Evolutionary conservation across 2,888 invertebrate species (phyloP).

Genomic region (Calameuta idolon): DNA sequence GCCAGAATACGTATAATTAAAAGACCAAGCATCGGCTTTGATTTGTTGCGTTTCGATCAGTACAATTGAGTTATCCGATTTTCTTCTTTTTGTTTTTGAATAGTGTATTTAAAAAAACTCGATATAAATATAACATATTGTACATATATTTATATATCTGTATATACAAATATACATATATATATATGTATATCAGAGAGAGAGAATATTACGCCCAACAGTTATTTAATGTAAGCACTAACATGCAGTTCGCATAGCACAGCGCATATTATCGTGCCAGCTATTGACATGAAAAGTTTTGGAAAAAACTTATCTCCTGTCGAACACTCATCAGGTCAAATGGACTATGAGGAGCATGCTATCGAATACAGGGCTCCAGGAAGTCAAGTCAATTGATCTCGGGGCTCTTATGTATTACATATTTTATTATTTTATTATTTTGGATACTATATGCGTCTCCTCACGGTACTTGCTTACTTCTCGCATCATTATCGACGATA

Average conservation of each 20-base stretch:
- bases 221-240: conserved; percentile 47
- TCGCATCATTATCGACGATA: not conserved
- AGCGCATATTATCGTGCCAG: conserved; percentile 56
- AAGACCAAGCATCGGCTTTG: too few species aligned
- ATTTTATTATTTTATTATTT: not conserved
- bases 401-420: conserved; percentile 56
- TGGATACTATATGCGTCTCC: not conserved
- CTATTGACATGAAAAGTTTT: conserved; percentile 53
- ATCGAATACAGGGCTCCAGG: conserved; percentile 58
- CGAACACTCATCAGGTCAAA: conserved; percentile 44
- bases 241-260: conserved; percentile 59
- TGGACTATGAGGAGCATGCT: conserved; percentile 55
- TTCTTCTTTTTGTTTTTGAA: too few species aligned
- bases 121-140: too few species aligned
- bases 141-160: too few species aligned
- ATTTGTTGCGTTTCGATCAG: too few species aligned
- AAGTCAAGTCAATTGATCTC: conserved; percentile 39
- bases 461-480: not conserved
- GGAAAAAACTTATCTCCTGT: conserved; percentile 23
- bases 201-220: conserved; percentile 18
- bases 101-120: too few species aligned
- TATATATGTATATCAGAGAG: not conserved
- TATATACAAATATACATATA: too few species aligned
- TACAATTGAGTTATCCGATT: too few species aligned
- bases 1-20: too few species aligned